These are phyloP conservation scores for Pseudorasbora parva DNA, from an alignment of 2,113 vertebrate genomes.

Conservation along the genomic window DNA sequence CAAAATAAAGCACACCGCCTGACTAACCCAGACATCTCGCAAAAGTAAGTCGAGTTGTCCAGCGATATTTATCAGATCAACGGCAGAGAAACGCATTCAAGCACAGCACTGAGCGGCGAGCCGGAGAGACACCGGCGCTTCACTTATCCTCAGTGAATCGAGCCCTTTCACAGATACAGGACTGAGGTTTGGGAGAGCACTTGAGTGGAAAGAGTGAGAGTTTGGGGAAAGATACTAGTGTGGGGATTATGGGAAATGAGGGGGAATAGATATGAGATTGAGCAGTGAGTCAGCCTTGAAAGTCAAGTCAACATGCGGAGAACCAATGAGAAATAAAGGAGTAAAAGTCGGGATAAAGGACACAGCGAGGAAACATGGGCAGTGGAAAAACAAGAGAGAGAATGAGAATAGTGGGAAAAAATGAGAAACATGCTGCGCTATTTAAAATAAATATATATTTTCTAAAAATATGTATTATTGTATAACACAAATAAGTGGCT, in stretches of 20 bases:
- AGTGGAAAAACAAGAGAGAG: background rate
- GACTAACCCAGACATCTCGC: background rate
- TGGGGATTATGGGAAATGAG: conserved; percentile 22
- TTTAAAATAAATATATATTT: background rate
- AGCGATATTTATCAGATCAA: background rate
- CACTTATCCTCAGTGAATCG: background rate
- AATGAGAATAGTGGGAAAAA: background rate
- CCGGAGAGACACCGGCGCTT: background rate
- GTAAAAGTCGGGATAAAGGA: background rate
- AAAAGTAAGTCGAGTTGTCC: background rate
- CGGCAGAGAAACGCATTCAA: background rate
- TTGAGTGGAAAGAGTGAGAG: conserved; percentile 22
- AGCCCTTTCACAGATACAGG: background rate
- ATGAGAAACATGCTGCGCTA: background rate
- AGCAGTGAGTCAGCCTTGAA: conserved; percentile 25
- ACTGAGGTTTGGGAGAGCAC: background rate
- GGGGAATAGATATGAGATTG: conserved; percentile 4
- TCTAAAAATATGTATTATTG: too few relatives aligned
- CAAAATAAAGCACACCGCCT: background rate
- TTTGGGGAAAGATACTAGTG: background rate
- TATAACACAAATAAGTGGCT: too few relatives aligned
- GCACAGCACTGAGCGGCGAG: background rate
- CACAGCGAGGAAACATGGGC: background rate
- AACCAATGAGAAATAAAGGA: background rate
- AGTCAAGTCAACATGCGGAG: background rate